Conservation (phyloP, 2,888 invertebrate species). For the Margaritifera margaritifera region DNA sequence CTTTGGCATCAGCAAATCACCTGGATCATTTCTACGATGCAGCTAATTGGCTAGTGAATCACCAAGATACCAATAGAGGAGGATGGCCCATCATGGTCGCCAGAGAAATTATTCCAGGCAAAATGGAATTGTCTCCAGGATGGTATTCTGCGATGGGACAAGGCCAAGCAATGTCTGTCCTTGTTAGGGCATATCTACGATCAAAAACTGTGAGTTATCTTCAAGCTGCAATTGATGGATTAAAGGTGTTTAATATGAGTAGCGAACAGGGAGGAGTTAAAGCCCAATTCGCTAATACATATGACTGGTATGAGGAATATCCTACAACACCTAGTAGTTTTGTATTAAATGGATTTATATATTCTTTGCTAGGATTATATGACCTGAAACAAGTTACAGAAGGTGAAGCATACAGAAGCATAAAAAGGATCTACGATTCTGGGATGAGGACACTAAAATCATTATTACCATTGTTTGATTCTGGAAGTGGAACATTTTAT, state of each 20-base stretch:
- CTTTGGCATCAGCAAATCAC: conserved; percentile 83
- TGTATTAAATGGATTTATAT: conserved; percentile 98
- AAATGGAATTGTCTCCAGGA: conserved; percentile 80
- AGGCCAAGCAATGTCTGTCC: conserved; percentile 93
- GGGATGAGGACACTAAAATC: conserved; percentile 84
- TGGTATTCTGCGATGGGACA: conserved; percentile 99
- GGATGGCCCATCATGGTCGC: conserved; percentile 94
- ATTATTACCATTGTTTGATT: conserved; percentile 92
- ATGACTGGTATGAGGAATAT: conserved; percentile 98
- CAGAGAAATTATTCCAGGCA: conserved; percentile 56
- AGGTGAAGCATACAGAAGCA: conserved; percentile 80
- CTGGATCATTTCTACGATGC: conserved; percentile 92
- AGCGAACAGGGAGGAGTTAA: conserved; percentile 64
- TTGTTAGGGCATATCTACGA: conserved; percentile 88
- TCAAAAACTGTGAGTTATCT: conserved; percentile 83
- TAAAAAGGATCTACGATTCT: conserved; percentile 58
- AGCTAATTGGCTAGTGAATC: conserved; percentile 91
- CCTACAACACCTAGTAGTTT: conserved; percentile 93
- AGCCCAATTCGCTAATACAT: conserved; percentile 83
- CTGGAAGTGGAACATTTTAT: conserved; percentile 93
- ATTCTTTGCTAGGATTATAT: conserved; percentile 94
- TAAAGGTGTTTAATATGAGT: conserved; percentile 80
- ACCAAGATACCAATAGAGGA: conserved; percentile 87
- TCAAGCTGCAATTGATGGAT: conserved; percentile 85
- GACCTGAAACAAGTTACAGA: conserved; percentile 87